Conservation (phyloP, 2,113 vertebrate genomes). For the Lucifuga dentata region DNA sequence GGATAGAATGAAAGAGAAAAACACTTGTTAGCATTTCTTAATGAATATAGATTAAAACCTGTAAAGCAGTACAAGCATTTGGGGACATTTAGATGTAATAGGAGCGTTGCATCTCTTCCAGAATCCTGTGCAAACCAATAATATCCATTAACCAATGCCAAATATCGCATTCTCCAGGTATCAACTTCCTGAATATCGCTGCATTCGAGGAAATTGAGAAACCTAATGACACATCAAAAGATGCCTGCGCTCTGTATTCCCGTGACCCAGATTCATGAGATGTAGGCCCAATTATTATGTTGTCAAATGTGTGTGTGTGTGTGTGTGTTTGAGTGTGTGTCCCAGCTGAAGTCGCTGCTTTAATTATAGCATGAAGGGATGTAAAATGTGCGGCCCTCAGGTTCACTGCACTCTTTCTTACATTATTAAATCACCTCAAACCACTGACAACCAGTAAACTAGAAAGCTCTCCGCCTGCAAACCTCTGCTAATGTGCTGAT, state of each 20-base stretch:
- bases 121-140: conserved; percentile 39
- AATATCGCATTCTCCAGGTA: conserved; percentile 31
- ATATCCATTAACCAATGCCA: conserved; percentile 30
- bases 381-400: conserved; percentile 39
- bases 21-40: conserved; percentile 49
- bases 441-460: conserved; percentile 44
- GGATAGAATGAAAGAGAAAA: conserved; percentile 31
- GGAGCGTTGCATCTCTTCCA: conserved; percentile 18
- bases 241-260: conserved; percentile 28
- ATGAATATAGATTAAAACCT: conserved; percentile 49
- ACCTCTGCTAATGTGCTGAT: too few relatives aligned
- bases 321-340: not conserved
- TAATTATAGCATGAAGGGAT: conserved; percentile 65
- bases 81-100: conserved; percentile 10
- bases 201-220: conserved; percentile 54
- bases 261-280: conserved; percentile 70
- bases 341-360: conserved; percentile 49
- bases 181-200: conserved; percentile 40
- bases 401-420: conserved; percentile 46
- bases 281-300: conserved; percentile 60
- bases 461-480: too few relatives aligned
- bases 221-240: conserved; percentile 71
- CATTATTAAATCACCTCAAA: conserved; percentile 58
- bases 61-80: conserved; percentile 9
- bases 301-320: conserved; percentile 48